Conservation (phyloP, 2,888 invertebrate species). For the Macrosiphum euphorbiae region DNA sequence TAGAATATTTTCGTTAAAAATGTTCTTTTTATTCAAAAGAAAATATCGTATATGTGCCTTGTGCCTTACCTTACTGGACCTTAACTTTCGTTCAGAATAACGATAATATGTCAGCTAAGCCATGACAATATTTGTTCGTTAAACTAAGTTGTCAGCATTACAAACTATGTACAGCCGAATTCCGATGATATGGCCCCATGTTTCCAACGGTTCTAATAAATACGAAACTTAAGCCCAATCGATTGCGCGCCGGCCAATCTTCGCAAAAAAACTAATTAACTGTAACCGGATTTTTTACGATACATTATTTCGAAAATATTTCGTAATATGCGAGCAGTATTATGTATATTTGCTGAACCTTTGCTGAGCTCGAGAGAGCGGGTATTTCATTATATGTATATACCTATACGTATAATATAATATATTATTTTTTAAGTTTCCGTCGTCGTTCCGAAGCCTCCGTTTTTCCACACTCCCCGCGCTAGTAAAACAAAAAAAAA, state of each 20-base stretch:
- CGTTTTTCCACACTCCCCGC: not conserved
- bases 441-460: not conserved
- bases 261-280: not conserved
- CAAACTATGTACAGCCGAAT: not conserved
- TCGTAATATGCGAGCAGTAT: not conserved
- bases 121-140: not conserved
- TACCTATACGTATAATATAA: not conserved
- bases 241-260: not conserved
- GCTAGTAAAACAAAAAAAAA: slow-evolving; percentile 21
- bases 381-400: not conserved
- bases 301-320: not conserved
- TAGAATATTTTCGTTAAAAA: not conserved
- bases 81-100: not conserved
- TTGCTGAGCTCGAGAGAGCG: not conserved
- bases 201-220: not conserved
- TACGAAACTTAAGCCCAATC: not conserved
- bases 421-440: slow-evolving; percentile 10
- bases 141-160: not conserved
- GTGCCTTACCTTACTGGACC: not conserved
- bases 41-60: not conserved
- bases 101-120: not conserved
- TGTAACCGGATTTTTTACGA: not conserved
- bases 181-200: not conserved
- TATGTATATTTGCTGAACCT: not conserved
- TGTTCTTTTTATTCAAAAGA: not conserved